Percentiles rank a stretch among this genome's conserved stretches.
phyloP scores from a whole-genome alignment of 2,797 vertebrate species.

The Dromococcyx pavoninus region DNA sequence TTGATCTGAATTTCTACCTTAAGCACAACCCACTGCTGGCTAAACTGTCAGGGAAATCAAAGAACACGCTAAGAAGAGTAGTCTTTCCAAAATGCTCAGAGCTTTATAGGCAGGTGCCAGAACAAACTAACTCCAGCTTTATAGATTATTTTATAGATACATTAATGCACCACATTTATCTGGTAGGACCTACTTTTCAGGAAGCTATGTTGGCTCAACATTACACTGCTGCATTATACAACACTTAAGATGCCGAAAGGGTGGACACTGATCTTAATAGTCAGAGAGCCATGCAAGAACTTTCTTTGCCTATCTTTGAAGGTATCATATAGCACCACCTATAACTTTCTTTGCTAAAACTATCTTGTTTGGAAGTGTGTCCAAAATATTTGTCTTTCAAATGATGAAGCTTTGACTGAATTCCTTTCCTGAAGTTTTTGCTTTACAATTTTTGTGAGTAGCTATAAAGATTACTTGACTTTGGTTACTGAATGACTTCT shows the following conservation, averaged over 20 bases:
- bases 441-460: background rate
- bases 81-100: background rate
- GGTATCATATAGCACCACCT: background rate
- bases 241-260: background rate
- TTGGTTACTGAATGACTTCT: background rate
- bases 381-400: background rate
- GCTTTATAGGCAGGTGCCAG: background rate
- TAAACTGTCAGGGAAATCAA: background rate
- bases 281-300: background rate
- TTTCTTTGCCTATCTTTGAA: background rate
- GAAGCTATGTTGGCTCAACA: background rate
- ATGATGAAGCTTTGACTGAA: background rate
- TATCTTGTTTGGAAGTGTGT: background rate
- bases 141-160: background rate
- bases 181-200: background rate
- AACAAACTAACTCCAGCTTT: background rate
- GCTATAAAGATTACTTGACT: background rate
- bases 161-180: background rate
- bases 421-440: background rate
- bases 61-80: too few species aligned
- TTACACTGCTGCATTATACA: background rate
- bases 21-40: background rate
- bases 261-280: background rate
- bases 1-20: background rate
- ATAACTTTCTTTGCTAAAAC: background rate